Percentiles rank a stretch among this genome's conserved stretches.
Evolutionary conservation across 1,140 invertebrate genomes (phyloP).

Genomic region (Aradophagus sp.): DNA sequence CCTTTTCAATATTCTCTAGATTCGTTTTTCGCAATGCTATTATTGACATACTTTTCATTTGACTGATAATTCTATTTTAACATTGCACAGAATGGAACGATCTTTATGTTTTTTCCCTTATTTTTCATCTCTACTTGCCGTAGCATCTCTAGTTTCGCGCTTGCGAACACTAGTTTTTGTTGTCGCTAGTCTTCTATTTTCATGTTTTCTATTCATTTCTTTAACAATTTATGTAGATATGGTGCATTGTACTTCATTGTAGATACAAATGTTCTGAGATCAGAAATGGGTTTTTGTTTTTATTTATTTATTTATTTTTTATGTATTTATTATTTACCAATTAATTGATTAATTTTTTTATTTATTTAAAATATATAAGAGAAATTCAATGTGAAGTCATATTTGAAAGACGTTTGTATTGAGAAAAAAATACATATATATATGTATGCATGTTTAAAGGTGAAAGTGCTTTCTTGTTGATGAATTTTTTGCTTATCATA

Average conservation of each 20-base stretch:
- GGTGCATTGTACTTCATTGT: conserved; percentile 1
- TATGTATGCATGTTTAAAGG: conserved; percentile 3
- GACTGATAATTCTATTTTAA: conserved; percentile 14
- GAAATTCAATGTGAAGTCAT: conserved; percentile 33
- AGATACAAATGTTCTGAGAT: conserved; percentile 6
- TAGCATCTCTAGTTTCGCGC: conserved; percentile 6
- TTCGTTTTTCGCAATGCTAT: conserved; percentile 20
- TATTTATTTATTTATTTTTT: conserved; percentile 4
- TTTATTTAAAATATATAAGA: too few relatives aligned
- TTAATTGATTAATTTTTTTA: too few relatives aligned
- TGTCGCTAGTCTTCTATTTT: too few relatives aligned
- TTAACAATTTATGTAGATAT: conserved; percentile 1
- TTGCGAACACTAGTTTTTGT: too few relatives aligned
- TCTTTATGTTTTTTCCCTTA: conserved; percentile 2
- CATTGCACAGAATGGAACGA: conserved; percentile 9
- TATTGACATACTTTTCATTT: conserved; percentile 5
- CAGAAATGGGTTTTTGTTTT: too few relatives aligned
- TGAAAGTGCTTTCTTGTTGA: conserved; percentile 9
- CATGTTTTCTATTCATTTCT: conserved; percentile 2
- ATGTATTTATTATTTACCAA: not conserved
- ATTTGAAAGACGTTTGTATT: conserved; percentile 13
- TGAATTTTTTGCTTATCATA: conserved; percentile 11
- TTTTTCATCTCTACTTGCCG: conserved; percentile 1
- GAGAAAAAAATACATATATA: not conserved
- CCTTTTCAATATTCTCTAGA: conserved; percentile 12